Percentiles rank a stretch among this genome's conserved stretches.
phyloP scores from a whole-genome alignment of 2,113 vertebrate genomes.

The Lota lota region DNA sequence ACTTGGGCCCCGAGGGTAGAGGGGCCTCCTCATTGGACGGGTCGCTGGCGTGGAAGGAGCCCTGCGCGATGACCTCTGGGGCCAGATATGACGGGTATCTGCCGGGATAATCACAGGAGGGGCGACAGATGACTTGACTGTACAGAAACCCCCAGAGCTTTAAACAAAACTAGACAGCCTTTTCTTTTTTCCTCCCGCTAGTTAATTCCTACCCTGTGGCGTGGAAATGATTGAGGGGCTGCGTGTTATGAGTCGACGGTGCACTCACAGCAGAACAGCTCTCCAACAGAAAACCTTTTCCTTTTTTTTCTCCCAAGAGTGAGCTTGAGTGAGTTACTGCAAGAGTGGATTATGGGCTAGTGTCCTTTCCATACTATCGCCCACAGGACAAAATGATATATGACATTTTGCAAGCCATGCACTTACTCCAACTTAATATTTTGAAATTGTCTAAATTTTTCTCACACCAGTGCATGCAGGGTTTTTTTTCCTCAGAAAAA shows the following conservation, averaged over 20 bases:
- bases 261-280: too few species aligned
- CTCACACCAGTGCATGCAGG: slow-evolving; percentile 1
- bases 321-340: not conserved
- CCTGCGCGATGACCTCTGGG: slow-evolving; percentile 94
- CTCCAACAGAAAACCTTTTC: too few species aligned
- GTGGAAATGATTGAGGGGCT: not conserved
- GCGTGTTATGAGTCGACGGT: too few species aligned
- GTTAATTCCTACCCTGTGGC: not conserved
- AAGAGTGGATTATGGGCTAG: not conserved
- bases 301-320: too few species aligned
- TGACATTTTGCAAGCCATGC: not conserved
- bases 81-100: slow-evolving; percentile 96
- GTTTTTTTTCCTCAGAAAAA: not conserved
- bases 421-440: not conserved
- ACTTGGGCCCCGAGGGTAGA: slow-evolving; percentile 87
- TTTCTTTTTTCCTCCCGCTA: not conserved
- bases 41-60: slow-evolving; percentile 80
- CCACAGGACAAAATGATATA: not conserved
- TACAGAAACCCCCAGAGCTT: too few species aligned
- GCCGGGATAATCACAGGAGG: slow-evolving; percentile 24
- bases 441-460: slow-evolving; percentile 3
- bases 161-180: not conserved
- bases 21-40: slow-evolving; percentile 77
- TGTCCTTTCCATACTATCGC: not conserved
- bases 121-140: not conserved